These are phyloP conservation scores for Resseliella maxima DNA, from an alignment of 2,888 invertebrate genomes.

Conservation along the genomic window DNA sequence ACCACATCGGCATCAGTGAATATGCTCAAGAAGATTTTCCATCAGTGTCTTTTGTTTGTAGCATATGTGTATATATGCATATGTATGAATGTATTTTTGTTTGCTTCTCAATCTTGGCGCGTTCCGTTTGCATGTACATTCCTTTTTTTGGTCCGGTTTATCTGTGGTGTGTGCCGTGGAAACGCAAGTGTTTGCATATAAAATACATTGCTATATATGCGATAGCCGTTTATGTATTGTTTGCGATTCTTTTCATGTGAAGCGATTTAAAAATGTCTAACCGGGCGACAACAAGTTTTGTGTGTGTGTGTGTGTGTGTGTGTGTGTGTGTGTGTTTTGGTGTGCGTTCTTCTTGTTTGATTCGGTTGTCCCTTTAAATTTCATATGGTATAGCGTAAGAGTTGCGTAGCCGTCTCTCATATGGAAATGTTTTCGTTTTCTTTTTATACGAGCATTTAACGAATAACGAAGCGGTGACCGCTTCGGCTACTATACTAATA, in stretches of 20 bases:
- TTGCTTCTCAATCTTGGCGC: not conserved
- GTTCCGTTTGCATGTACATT: conserved; percentile 34
- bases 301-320: not conserved
- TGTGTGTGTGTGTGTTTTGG: not conserved
- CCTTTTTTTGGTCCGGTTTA: not conserved
- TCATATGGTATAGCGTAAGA: conserved; percentile 38
- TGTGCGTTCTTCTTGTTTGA: not conserved
- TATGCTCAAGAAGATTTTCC: not conserved
- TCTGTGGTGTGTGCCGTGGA: conserved; percentile 27
- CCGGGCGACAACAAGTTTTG: not conserved
- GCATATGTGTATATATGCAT: not conserved
- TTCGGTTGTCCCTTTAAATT: conserved; percentile 39
- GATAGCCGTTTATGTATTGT: conserved; percentile 9
- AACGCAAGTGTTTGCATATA: conserved; percentile 48
- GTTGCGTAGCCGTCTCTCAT: conserved; percentile 24
- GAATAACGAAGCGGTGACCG: not conserved
- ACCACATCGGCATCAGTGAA: too few relatives aligned
- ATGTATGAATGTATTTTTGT: not conserved
- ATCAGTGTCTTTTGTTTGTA: not conserved
- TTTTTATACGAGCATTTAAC: not conserved
- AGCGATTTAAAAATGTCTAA: conserved; percentile 51
- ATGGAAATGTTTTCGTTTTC: conserved; percentile 53
- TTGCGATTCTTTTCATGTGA: conserved; percentile 39
- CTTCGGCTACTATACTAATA: not conserved
- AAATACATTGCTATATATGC: conserved; percentile 16